Conservation (phyloP, 1,140 invertebrate species). For the Rhagoletis pomonella region DNA sequence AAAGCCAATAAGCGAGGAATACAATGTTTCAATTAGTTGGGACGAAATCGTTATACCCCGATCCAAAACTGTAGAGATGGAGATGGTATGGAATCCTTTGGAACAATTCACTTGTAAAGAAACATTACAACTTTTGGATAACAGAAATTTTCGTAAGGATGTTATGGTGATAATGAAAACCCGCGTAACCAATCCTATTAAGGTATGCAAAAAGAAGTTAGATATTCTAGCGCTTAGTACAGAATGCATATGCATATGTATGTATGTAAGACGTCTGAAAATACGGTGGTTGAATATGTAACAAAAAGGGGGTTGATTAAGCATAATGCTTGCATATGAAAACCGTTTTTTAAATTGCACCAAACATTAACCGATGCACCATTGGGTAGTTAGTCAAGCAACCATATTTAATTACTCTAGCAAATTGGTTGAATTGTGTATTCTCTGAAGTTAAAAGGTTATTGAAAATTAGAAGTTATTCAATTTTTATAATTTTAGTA, state of each 20-base stretch:
- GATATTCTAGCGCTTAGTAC: background rate
- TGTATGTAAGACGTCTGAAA: background rate
- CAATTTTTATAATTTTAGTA: too few species aligned
- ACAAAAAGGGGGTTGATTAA: conserved; percentile 30
- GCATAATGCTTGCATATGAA: background rate
- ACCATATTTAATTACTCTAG: conserved; percentile 40
- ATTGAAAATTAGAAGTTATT: background rate
- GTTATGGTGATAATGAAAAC: conserved; percentile 80
- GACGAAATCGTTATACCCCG: conserved; percentile 75
- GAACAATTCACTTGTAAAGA: conserved; percentile 78
- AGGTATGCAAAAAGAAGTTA: conserved; percentile 8
- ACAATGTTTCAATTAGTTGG: conserved; percentile 77
- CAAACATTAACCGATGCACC: background rate
- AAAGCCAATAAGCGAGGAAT: conserved; percentile 77
- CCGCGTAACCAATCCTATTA: conserved; percentile 61
- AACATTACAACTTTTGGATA: conserved; percentile 79
- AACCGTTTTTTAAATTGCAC: background rate
- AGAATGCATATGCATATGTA: background rate
- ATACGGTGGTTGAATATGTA: conserved; percentile 42
- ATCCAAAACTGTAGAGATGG: conserved; percentile 74
- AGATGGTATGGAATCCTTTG: conserved; percentile 79
- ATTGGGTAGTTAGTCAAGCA: background rate
- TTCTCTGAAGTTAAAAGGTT: too few species aligned
- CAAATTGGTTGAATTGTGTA: background rate
- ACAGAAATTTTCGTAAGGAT: conserved; percentile 79